Base-by-base conservation (phyloP, 2,888 invertebrate species). In the Corbicula japonica region DNA sequence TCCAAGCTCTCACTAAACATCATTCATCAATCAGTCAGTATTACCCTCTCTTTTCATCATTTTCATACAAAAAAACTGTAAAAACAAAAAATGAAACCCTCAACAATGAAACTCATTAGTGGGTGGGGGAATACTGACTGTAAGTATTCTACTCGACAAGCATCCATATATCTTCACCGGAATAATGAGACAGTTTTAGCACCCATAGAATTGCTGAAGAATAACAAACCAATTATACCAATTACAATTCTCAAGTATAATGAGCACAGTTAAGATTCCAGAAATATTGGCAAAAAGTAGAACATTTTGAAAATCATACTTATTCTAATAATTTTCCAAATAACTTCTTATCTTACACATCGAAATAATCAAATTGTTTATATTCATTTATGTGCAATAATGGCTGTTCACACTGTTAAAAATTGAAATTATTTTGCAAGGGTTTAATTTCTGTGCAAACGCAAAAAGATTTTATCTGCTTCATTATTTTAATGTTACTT, bases 171-270 rank as follows among this genome's bases (percentile, higher is more conserved):
- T 76, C 76, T 58, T 30, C 12, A 54, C 28, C 30, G 44, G 63
- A 56, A 62, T 76, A 76, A 76, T 76, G 69, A 76, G 76, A 48
- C 69, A 62, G 68, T 56, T 76, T 63, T 63, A 76, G 63, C 76
- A 76, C 76, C 69, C 69, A 48, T 56, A 79, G 71, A 65, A 66
- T 71, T 71, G 68, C 71, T 44, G 32, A 44, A 76, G 66, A 71
- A 71, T 68, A 73, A 69, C 73, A 69, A 34, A 48, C 68, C 77
- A 73, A 78, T 78, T 78, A 78, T 38, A 35, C 28, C 77, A 78
- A 78, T 78, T 78, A 78, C 62, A 44, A 65, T 68, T 63, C 34
- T 50, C 26, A 28, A 68, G 58, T 32, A 62, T 73, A 62, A 78
- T 68, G 69, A 52, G 32, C 12, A 18, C 6, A 44, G 56, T 54